phyloP scores from a whole-genome alignment of 2,113 vertebrate genomes.

The Grus americana region DNA sequence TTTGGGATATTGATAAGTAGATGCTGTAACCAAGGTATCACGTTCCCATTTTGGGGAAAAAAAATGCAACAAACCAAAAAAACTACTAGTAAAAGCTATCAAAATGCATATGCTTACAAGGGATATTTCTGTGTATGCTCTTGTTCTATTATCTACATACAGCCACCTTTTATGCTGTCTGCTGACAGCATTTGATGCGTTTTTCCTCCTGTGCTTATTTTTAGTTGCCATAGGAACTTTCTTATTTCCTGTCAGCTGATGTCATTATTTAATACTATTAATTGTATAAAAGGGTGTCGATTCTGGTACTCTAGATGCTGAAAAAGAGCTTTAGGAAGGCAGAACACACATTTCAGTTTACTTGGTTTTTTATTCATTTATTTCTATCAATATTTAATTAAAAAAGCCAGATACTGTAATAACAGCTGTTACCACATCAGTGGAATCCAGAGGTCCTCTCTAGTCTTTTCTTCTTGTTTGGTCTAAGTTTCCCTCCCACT shows the following conservation, averaged over 20 bases:
- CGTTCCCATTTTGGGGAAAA: fast-evolving
- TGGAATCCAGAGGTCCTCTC: neutral
- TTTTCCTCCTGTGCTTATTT: constrained; percentile 62
- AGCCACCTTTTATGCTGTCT: neutral
- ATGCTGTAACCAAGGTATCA: neutral
- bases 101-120: neutral
- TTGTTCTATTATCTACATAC: neutral
- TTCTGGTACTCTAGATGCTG: constrained; percentile 6
- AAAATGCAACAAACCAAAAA: neutral
- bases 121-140: neutral
- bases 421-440: constrained; percentile 22
- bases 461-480: neutral
- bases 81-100: neutral
- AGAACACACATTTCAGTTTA: constrained; percentile 20
- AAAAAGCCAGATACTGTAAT: neutral
- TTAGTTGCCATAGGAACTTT: constrained; percentile 72
- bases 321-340: neutral
- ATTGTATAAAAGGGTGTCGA: constrained; percentile 43
- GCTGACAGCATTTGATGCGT: constrained; percentile 11
- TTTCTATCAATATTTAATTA: constrained; percentile 34
- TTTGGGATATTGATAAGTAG: neutral
- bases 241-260: constrained; percentile 66
- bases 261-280: constrained; percentile 44
- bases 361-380: constrained; percentile 11
- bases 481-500: constrained; percentile 20